Conservation (phyloP, 2,888 invertebrate genomes). For the Tiliacea citrago region DNA sequence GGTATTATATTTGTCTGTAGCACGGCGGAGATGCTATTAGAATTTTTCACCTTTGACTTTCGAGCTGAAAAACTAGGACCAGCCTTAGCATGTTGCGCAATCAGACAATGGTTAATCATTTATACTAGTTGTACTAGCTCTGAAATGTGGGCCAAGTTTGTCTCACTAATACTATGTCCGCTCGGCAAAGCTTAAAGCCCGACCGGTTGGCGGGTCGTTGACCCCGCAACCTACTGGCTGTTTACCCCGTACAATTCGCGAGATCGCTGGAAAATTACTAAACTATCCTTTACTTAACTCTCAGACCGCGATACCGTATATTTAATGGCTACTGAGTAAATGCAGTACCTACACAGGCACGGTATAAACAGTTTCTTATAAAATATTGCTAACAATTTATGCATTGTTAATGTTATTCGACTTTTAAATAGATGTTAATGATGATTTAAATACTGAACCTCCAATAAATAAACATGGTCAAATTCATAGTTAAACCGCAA, state of each 20-base stretch:
- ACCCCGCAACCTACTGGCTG: conserved; percentile 87
- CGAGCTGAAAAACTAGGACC: not conserved
- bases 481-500: conserved; percentile 1
- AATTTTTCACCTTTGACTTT: conserved; percentile 4
- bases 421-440: conserved; percentile 9
- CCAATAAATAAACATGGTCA: conserved; percentile 12
- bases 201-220: conserved; percentile 88
- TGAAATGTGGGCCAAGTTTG: conserved; percentile 89
- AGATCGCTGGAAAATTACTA: conserved; percentile 64
- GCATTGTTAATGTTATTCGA: not conserved
- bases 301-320: conserved; percentile 44
- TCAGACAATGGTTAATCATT: conserved; percentile 43
- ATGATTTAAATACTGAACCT: conserved; percentile 2
- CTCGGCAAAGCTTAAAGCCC: conserved; percentile 85
- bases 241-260: conserved; percentile 73
- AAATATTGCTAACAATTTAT: conserved; percentile 11
- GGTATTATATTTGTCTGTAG: not conserved
- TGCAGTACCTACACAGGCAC: not conserved
- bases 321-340: conserved; percentile 38
- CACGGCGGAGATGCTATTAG: not conserved
- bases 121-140: conserved; percentile 70
- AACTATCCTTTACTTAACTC: conserved; percentile 64
- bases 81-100: conserved; percentile 15
- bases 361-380: not conserved
- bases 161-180: conserved; percentile 74